Conservation (phyloP, 1,140 invertebrate species). For the Macrostomum lignano region DNA sequence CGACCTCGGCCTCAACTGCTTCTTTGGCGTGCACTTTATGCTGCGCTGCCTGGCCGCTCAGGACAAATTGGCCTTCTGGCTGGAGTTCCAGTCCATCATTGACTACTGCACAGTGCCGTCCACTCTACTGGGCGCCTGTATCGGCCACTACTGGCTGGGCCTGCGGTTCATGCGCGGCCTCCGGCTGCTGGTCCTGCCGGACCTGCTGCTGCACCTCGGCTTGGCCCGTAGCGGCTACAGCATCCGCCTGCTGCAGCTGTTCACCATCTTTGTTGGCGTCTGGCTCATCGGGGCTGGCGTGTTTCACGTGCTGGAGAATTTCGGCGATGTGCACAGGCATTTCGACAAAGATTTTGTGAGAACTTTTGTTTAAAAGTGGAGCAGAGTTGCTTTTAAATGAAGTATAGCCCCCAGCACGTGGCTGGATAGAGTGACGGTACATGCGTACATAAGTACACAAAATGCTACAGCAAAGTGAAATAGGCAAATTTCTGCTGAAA, state of each 20-base stretch:
- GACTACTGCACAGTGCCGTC: constrained; percentile 3
- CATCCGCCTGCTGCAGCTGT: constrained; percentile 82
- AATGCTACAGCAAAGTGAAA: too few relatives aligned
- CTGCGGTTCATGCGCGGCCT: constrained; percentile 8
- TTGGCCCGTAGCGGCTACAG: constrained; percentile 93
- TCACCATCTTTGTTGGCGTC: constrained; percentile 87
- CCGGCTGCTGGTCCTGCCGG: constrained; percentile 44
- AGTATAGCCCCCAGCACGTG: too few relatives aligned
- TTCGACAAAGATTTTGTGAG: too few relatives aligned
- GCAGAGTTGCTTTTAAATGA: too few relatives aligned
- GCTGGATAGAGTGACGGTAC: too few relatives aligned
- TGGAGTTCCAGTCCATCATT: not conserved
- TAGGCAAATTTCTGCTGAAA: too few relatives aligned
- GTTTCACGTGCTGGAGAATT: constrained; percentile 92
- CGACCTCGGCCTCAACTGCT: constrained; percentile 1
- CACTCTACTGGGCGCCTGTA: not conserved
- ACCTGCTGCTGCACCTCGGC: constrained; percentile 95
- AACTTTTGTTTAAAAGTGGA: too few relatives aligned
- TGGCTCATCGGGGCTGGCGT: constrained; percentile 85
- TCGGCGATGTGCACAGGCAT: constrained; percentile 66
- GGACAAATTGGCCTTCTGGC: constrained; percentile 3
- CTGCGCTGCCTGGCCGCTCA: constrained; percentile 2
- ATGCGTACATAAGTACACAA: too few relatives aligned
- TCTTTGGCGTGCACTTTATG: constrained; percentile 2
- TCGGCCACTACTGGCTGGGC: constrained; percentile 4